A percentile compares a stretch with the other conserved stretches of the same genome.
phyloP scores from a whole-genome alignment of 2,113 vertebrate species.

The Thryonomys swinderianus region DNA sequence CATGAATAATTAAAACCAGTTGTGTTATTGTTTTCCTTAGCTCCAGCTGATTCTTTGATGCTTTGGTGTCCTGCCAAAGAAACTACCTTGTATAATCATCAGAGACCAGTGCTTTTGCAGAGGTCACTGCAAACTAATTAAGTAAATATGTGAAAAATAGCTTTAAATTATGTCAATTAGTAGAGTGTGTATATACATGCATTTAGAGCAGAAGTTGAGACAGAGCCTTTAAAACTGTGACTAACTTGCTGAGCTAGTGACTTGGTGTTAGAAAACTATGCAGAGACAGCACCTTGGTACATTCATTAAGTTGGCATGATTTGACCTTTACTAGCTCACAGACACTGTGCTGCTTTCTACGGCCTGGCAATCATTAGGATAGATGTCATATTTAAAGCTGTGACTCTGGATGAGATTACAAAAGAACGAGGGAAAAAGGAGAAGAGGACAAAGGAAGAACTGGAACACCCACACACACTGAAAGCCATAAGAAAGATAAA shows the following conservation, averaged over 20 bases:
- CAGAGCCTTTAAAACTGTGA: conserved; percentile 45
- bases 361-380: background rate
- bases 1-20: conserved; percentile 84
- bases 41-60: conserved; percentile 83
- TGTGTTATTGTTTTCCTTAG: conserved; percentile 80
- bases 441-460: background rate
- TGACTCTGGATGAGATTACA: background rate
- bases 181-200: conserved; percentile 32
- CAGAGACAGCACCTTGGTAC: background rate
- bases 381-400: background rate
- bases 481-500: background rate
- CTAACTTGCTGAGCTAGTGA: conserved; percentile 17
- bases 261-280: background rate
- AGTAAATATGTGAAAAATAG: conserved; percentile 80
- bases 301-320: background rate
- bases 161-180: conserved; percentile 75
- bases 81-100: conserved; percentile 76
- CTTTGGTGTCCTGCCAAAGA: conserved; percentile 78
- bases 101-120: conserved; percentile 73
- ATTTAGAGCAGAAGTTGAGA: background rate
- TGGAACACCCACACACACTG: background rate
- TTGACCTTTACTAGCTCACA: background rate
- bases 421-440: background rate
- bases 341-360: background rate
- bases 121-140: conserved; percentile 79